Conservation (phyloP, 2,797 vertebrate genomes). For the Pantherophis alleghaniensis region DNA sequence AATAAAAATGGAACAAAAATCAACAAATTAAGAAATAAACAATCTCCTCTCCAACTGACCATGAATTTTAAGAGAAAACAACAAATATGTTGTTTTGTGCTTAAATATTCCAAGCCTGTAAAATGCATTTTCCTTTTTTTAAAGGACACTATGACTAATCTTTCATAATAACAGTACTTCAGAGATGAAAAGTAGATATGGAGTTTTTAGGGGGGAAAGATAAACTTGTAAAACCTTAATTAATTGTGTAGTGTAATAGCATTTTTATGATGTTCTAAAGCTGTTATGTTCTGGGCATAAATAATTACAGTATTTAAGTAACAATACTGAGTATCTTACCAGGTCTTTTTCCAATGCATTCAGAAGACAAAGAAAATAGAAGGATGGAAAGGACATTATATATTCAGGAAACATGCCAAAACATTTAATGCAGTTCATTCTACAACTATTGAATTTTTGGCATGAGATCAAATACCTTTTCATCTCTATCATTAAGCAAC, state of each 20-base stretch:
- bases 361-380: slow-evolving; percentile 31
- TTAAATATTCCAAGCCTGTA: not conserved
- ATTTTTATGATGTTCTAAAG: not conserved
- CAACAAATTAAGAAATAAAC: not conserved
- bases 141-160: not conserved
- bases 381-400: not conserved
- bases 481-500: not conserved
- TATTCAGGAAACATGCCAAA: slow-evolving; percentile 2
- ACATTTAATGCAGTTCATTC: slow-evolving; percentile 18
- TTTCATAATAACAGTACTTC: not conserved
- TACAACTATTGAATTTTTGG: slow-evolving; percentile 9
- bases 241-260: not conserved
- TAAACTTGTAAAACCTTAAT: not conserved
- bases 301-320: not conserved
- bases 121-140: not conserved
- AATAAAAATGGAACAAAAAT: not conserved
- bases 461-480: slow-evolving; percentile 23
- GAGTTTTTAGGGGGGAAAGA: not conserved
- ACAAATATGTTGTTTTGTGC: not conserved
- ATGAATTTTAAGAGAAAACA: not conserved
- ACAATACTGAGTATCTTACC: slow-evolving; percentile 16
- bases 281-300: slow-evolving; percentile 25
- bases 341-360: slow-evolving; percentile 1
- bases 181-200: not conserved
- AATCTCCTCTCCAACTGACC: not conserved